Base-by-base conservation (phyloP, 2,888 invertebrate species). In the Mycalesis mineus region DNA sequence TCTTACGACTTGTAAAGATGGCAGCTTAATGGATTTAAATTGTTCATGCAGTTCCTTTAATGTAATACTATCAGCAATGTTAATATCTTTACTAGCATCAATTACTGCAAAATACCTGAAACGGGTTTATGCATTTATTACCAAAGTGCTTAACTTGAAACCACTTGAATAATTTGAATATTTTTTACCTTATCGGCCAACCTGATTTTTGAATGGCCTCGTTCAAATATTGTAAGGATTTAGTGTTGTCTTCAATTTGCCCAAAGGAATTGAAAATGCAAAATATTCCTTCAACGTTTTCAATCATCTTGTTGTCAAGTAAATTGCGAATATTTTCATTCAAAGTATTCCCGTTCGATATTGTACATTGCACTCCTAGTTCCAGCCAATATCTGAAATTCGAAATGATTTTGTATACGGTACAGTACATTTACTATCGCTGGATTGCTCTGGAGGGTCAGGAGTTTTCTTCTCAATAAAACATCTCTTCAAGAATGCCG, bases 71-170 rank as follows among this genome's bases (percentile, higher is more conserved):
- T 29, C n/a, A 37, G n/a, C 5, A 5, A 2, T 9, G 37, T 29
- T 51, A 2, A 9, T 22, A 17, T 54, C 17, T 14, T 54, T 47
- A 2, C 47, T 50, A 22, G 44, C 11, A 14, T 37, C 40, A 28
- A 62, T 50, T 33, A 62, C 15, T 14, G 61, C 57, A 36, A 59
- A 54, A 51, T 57, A 42, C 33, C 61, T 62, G 41, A 14, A 59
- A 58, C 15, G 17, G 29, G 22, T 4, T 22, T 22, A n/a, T n/a
- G n/a, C n/a, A n/a, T n/a, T n/a, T n/a, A n/a, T n/a, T n/a, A n/a
- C n/a, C n/a, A n/a, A n/a, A n/a, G n/a, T n/a, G n/a, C n/a, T n/a
- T n/a, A n/a, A n/a, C n/a, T n/a, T n/a, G n/a, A n/a, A n/a, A n/a
- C n/a, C n/a, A n/a, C n/a, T n/a, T n/a, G n/a, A n/a, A n/a, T n/a